These are phyloP conservation scores for Garra rufa DNA, from an alignment of 2,113 vertebrate species.

Conservation along the genomic window DNA sequence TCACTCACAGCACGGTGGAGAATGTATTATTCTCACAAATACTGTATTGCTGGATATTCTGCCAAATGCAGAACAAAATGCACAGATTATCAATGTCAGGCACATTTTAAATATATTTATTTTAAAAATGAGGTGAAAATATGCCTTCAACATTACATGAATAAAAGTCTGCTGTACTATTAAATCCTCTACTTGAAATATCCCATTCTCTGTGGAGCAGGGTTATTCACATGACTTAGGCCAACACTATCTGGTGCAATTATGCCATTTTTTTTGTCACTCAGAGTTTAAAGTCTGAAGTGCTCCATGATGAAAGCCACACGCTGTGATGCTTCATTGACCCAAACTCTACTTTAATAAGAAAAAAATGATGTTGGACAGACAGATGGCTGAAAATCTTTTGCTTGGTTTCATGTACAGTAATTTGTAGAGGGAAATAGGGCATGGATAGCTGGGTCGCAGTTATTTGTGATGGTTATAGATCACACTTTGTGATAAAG, in stretches of 20 bases:
- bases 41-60: constrained; percentile 27
- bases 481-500: background rate
- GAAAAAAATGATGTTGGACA: background rate
- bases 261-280: constrained; percentile 39
- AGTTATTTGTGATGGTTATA: background rate
- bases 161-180: background rate
- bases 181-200: background rate
- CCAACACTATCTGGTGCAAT: constrained; percentile 42
- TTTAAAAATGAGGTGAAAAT: background rate
- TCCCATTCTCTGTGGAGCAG: background rate
- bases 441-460: no score
- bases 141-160: background rate
- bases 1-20: constrained; percentile 7
- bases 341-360: background rate
- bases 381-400: background rate
- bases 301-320: background rate
- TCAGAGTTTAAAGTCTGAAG: background rate
- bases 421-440: background rate
- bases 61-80: background rate
- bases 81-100: background rate
- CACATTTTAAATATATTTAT: constrained; percentile 4
- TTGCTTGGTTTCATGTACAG: background rate
- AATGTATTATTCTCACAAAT: constrained; percentile 19
- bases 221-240: constrained; percentile 29
- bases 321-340: background rate